These are phyloP conservation scores for Geothlypis trichas DNA, from an alignment of 2,113 vertebrate genomes.

Conservation along the genomic window DNA sequence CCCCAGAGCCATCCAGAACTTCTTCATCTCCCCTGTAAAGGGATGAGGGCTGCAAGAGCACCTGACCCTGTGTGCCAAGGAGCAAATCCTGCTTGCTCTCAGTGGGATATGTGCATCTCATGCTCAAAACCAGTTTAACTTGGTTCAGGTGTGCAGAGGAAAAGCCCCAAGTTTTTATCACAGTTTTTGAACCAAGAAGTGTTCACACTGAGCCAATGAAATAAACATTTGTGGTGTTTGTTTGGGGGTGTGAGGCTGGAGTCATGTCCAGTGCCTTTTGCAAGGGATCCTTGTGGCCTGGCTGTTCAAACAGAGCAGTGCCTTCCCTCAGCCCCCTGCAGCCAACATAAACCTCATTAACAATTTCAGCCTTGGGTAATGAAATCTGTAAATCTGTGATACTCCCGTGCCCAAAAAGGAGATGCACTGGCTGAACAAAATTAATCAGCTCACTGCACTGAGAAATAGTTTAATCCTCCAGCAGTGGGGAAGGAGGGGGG, in stretches of 20 bases:
- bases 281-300: background rate
- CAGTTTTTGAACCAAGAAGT: background rate
- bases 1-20: background rate
- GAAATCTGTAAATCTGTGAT: constrained; percentile 53
- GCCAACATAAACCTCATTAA: constrained; percentile 39
- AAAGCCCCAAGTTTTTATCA: background rate
- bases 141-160: background rate
- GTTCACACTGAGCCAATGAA: background rate
- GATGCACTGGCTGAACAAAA: constrained; percentile 2
- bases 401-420: background rate
- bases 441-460: constrained; percentile 49
- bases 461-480: constrained; percentile 63
- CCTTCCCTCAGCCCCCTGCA: background rate
- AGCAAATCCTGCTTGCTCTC: background rate
- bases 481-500: background rate
- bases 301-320: background rate
- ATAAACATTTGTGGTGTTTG: background rate
- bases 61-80: background rate
- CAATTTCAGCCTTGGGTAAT: constrained; percentile 51
- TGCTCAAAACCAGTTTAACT: background rate
- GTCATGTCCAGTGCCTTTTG: background rate
- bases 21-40: background rate
- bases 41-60: background rate
- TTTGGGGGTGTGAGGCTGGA: background rate
- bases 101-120: background rate